phyloP scores from a whole-genome alignment of 2,888 invertebrate genomes.

The Pyrgus malvae region DNA sequence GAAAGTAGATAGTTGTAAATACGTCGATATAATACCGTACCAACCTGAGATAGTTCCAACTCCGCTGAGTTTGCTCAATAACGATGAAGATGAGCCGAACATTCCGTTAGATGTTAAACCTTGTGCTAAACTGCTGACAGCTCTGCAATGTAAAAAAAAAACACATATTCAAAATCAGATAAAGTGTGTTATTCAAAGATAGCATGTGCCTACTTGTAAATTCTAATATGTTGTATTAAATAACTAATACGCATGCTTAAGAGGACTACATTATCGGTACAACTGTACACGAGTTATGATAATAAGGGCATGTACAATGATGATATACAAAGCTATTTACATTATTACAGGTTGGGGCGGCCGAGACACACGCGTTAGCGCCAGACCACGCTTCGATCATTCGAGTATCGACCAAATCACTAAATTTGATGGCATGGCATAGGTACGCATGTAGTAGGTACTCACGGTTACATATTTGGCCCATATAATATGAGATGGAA shows the following conservation, averaged over 20 bases:
- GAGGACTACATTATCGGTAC: slow-evolving; percentile 41
- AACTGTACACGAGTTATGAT: slow-evolving; percentile 53
- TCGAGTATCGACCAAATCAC: slow-evolving; percentile 9
- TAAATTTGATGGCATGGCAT: background rate
- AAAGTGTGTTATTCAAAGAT: slow-evolving; percentile 20
- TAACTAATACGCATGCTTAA: slow-evolving; percentile 55
- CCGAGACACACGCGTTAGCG: background rate
- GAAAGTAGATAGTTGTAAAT: slow-evolving; percentile 29
- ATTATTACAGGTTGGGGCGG: slow-evolving; percentile 41
- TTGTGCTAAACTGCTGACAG: slow-evolving; percentile 78
- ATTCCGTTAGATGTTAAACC: slow-evolving; percentile 85
- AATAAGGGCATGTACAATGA: slow-evolving; percentile 46
- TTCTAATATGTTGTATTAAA: slow-evolving; percentile 39
- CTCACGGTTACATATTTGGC: background rate
- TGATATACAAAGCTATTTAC: slow-evolving; percentile 59
- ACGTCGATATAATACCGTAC: slow-evolving; percentile 43
- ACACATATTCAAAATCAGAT: slow-evolving; percentile 29
- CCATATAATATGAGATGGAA: too few relatives aligned
- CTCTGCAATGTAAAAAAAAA: slow-evolving; percentile 66
- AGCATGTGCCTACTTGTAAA: slow-evolving; percentile 30
- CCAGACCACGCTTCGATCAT: slow-evolving; percentile 16
- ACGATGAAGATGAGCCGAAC: slow-evolving; percentile 89
- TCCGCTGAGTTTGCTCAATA: slow-evolving; percentile 78
- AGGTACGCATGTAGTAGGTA: background rate
- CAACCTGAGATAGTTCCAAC: slow-evolving; percentile 78